Percentiles rank a stretch among this genome's conserved stretches.
Evolutionary conservation across 2,888 invertebrate genomes (phyloP).

Genomic region (Hydrotaea diabolus): DNA sequence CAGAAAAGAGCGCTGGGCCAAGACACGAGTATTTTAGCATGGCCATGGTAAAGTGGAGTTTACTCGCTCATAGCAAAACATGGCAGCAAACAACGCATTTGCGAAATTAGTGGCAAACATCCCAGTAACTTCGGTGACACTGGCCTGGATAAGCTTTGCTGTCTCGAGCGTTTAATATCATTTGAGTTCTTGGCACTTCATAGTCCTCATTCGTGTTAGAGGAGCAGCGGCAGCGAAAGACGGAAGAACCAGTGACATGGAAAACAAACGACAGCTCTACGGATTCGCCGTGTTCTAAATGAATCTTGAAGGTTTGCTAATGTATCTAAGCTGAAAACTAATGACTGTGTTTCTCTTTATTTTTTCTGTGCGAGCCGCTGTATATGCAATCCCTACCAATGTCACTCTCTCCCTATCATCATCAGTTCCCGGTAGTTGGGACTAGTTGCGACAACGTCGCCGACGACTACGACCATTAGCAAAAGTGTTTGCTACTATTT

Average conservation of each 20-base stretch:
- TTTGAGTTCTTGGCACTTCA: constrained; percentile 49
- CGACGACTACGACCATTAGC: constrained; percentile 53
- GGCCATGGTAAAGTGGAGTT: not conserved
- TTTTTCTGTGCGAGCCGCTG: constrained; percentile 5
- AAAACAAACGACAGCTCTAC: constrained; percentile 41
- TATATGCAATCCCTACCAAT: not conserved
- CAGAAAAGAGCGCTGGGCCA: too few relatives aligned
- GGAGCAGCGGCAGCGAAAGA: not conserved
- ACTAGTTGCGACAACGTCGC: constrained; percentile 37
- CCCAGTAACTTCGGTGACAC: not conserved
- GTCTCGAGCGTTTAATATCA: constrained; percentile 24
- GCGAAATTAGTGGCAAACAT: constrained; percentile 35
- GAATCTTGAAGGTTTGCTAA: constrained; percentile 56
- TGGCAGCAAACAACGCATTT: not conserved
- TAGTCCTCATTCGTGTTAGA: constrained; percentile 23
- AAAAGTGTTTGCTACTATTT: constrained; percentile 64
- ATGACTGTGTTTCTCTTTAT: constrained; percentile 39
- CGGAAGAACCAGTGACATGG: constrained; percentile 31
- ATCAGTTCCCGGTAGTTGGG: not conserved
- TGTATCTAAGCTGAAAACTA: constrained; percentile 49
- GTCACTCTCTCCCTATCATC: not conserved
- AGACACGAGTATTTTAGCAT: too few relatives aligned
- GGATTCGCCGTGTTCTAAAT: constrained; percentile 40
- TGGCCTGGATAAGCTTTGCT: constrained; percentile 13
- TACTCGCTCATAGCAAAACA: not conserved